Base-by-base conservation (phyloP, 2,888 invertebrate genomes). In the Chrysodeixis includens region DNA sequence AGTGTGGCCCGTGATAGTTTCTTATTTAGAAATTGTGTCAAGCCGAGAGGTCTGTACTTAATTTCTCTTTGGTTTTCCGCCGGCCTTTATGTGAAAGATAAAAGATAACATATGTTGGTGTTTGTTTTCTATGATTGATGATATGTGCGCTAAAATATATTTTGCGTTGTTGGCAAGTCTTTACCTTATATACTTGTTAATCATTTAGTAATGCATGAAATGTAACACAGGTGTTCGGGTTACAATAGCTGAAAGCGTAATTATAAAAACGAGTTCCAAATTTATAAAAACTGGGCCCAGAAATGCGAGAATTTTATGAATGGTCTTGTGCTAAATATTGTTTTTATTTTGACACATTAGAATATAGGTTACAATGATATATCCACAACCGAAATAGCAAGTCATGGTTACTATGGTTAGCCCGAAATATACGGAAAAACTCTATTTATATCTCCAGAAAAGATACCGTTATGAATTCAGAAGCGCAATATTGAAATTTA, bases 391-490 rank as follows among this genome's bases (percentile, higher is more conserved):
- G n/a, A n/a, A n/a, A n/a, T n/a, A n/a, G n/a, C n/a, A 6, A 30
- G 30, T 30, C 30, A 6, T 9, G 8, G 7, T n/a, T n/a, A n/a
- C n/a, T n/a, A 30, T 9, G 7, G 30, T 3, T 30, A 30, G 30
- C 7, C 8, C 2, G 9, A 8, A 14, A 35, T 35, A 14, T 35
- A 35, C 14, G 3, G 35, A 35, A 0, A 35, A 14, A 35, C 8
- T 9, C 7, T 9, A 35, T 9, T 9, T 2, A 14, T 35, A 35
- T 2, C 2, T 12, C 30, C 30, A 35, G 35, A 14, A 2, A 9
- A 30, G 3, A 35, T 35, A 35, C 35, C 46, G 46, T 46, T 18
- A 46, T 46, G 46, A 46, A 46, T 46, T 46, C 46, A 18, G 46
- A 18, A 16, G 16, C 46, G 18, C 16, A 18, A 46, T 46, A 46